Percentiles rank a stretch among this genome's conserved stretches.
Conservation (phyloP, 1,140 invertebrate species). For the Holcopasites calliopsidis region DNA sequence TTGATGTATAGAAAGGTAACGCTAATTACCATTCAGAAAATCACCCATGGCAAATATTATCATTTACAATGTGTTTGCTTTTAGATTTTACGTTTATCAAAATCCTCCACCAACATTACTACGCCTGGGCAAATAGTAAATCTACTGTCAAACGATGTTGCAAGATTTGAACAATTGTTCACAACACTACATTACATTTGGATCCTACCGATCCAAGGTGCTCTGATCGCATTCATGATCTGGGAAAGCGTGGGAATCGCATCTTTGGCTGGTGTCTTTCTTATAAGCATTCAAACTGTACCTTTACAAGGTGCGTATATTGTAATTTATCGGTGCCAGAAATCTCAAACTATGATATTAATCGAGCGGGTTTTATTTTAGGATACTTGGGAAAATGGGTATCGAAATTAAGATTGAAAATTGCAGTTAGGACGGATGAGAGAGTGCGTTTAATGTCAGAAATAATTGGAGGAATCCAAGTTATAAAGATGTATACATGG, state of each 20-base stretch:
- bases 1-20: slow-evolving; percentile 74
- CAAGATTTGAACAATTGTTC: slow-evolving; percentile 79
- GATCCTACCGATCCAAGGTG: slow-evolving; percentile 87
- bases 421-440: slow-evolving; percentile 87
- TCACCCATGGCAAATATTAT: background rate
- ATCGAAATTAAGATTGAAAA: slow-evolving; percentile 83
- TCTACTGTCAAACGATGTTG: slow-evolving; percentile 90
- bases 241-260: slow-evolving; percentile 82
- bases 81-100: slow-evolving; percentile 73
- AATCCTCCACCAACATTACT: slow-evolving; percentile 80
- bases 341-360: background rate
- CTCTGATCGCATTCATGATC: slow-evolving; percentile 83
- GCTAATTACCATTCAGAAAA: background rate
- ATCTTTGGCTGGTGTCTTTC: slow-evolving; percentile 82
- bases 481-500: slow-evolving; percentile 94
- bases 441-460: slow-evolving; percentile 92
- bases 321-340: background rate
- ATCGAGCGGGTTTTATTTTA: slow-evolving; percentile 64
- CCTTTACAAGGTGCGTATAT: slow-evolving; percentile 82
- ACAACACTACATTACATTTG: slow-evolving; percentile 83
- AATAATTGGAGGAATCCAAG: slow-evolving; percentile 87
- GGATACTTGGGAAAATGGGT: slow-evolving; percentile 85
- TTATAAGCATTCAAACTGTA: slow-evolving; percentile 83
- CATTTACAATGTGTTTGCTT: background rate
- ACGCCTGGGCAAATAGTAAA: slow-evolving; percentile 93